These are phyloP conservation scores for Ochropleura plecta DNA, from an alignment of 2,888 invertebrate species.

Conservation along the genomic window DNA sequence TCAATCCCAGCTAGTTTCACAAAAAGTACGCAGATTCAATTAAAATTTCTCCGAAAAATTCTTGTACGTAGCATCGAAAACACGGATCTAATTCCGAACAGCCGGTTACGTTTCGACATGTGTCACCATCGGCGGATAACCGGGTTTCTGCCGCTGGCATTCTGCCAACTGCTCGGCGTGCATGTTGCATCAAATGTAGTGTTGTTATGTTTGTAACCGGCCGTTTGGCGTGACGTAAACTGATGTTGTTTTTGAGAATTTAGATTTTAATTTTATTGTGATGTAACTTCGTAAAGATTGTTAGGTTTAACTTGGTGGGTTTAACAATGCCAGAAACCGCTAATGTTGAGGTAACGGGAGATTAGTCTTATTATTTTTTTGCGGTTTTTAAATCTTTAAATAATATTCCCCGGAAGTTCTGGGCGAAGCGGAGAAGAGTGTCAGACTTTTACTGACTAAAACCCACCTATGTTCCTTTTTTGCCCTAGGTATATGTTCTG, in stretches of 20 bases:
- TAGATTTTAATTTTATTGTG: slow-evolving; percentile 4
- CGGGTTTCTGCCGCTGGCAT: slow-evolving; percentile 52
- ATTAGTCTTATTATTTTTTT: too few species aligned
- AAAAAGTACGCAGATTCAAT: slow-evolving; percentile 37
- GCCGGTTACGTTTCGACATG: slow-evolving; percentile 54
- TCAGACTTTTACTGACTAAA: too few species aligned
- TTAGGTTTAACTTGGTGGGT: not conserved
- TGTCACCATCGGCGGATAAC: slow-evolving; percentile 52
- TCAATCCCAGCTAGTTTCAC: not conserved
- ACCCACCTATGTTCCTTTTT: too few species aligned
- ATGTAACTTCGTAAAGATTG: not conserved
- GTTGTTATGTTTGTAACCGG: slow-evolving; percentile 47
- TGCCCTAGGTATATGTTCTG: too few species aligned
- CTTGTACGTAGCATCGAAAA: slow-evolving; percentile 19
- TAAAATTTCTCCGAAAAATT: slow-evolving; percentile 12
- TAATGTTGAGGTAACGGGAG: too few species aligned
- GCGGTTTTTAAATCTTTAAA: too few species aligned
- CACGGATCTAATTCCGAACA: slow-evolving; percentile 39
- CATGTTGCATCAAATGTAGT: slow-evolving; percentile 44
- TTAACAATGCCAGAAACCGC: not conserved
- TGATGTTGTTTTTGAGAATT: slow-evolving; percentile 27
- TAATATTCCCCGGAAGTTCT: too few species aligned
- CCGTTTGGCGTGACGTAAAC: slow-evolving; percentile 38
- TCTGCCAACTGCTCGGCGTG: slow-evolving; percentile 35
- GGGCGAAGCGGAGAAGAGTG: too few species aligned